Percentiles rank a stretch among this genome's conserved stretches.
These are phyloP conservation scores for Xanthia togata DNA, from an alignment of 2,888 invertebrate species.

Conservation along the genomic window DNA sequence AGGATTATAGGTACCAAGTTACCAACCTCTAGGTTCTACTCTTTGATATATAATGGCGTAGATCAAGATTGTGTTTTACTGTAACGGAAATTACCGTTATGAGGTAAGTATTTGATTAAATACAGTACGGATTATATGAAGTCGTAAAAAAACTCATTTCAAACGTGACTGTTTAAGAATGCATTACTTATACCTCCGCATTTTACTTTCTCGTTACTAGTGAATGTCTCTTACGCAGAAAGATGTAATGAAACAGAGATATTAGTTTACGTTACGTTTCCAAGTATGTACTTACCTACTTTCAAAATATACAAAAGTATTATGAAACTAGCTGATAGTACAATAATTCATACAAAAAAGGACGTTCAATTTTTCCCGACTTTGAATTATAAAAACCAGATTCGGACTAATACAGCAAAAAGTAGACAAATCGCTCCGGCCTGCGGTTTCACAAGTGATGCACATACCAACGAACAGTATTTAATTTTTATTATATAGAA, in stretches of 20 bases:
- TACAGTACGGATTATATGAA: conserved; percentile 21
- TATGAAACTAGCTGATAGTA: no score
- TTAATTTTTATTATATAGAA: neutral
- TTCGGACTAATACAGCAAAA: no score
- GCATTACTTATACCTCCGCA: conserved; percentile 14
- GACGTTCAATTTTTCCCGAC: no score
- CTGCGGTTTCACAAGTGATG: no score
- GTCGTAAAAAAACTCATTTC: conserved; percentile 49
- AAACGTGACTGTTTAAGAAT: conserved; percentile 34
- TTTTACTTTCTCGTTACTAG: conserved; percentile 27
- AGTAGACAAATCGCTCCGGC: no score
- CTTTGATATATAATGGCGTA: neutral
- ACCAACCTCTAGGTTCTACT: no score
- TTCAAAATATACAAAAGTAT: neutral
- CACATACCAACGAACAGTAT: no score
- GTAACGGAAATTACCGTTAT: neutral
- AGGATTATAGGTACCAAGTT: neutral
- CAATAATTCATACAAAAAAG: no score
- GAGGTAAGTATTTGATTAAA: conserved; percentile 16
- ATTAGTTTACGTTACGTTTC: neutral
- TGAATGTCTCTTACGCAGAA: conserved; percentile 25
- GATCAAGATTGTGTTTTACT: neutral
- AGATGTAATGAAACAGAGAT: conserved; percentile 4
- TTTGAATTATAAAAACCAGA: no score
- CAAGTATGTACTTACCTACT: neutral